Conservation (phyloP, 2,113 vertebrate genomes). For the Polypterus bichir region DNA sequence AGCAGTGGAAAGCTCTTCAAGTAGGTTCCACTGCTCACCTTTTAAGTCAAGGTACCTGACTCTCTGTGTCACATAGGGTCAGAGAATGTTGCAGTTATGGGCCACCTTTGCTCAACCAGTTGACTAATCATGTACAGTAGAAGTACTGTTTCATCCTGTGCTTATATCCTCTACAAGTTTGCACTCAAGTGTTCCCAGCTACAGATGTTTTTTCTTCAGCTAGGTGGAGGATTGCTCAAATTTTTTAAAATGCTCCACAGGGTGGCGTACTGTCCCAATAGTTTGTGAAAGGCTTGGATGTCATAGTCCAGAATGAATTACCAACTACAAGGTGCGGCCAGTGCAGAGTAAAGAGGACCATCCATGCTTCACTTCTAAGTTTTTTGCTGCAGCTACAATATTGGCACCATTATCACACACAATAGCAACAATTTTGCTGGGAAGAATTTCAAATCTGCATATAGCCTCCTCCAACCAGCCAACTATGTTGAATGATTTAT, state of each 20-base stretch:
- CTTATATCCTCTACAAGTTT: slow-evolving; percentile 10
- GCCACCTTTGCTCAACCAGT: slow-evolving; percentile 15
- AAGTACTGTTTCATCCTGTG: slow-evolving; percentile 11
- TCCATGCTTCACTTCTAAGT: slow-evolving; percentile 12
- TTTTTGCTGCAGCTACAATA: slow-evolving; percentile 13
- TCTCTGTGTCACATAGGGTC: slow-evolving; percentile 10
- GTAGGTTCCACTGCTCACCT: slow-evolving; percentile 17
- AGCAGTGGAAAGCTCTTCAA: slow-evolving; percentile 5
- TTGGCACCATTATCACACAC: slow-evolving; percentile 11
- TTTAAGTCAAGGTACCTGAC: slow-evolving; percentile 15
- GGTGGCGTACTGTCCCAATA: not conserved
- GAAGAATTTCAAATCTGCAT: slow-evolving; percentile 10
- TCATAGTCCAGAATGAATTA: slow-evolving; percentile 12
- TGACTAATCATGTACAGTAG: not conserved
- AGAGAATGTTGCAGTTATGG: slow-evolving; percentile 10
- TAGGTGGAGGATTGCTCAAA: slow-evolving; percentile 10
- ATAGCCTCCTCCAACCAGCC: slow-evolving; percentile 17
- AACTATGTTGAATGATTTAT: slow-evolving; percentile 17
- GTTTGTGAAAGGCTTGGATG: not conserved
- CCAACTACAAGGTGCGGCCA: slow-evolving; percentile 19
- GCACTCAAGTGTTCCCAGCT: slow-evolving; percentile 2
- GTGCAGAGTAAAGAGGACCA: slow-evolving; percentile 12
- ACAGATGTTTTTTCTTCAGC: slow-evolving; percentile 11
- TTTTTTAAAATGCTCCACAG: slow-evolving; percentile 13
- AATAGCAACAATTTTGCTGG: slow-evolving; percentile 9